Base-by-base conservation (phyloP, 2,797 vertebrate species). In the Mormyrus proboscirostris region DNA sequence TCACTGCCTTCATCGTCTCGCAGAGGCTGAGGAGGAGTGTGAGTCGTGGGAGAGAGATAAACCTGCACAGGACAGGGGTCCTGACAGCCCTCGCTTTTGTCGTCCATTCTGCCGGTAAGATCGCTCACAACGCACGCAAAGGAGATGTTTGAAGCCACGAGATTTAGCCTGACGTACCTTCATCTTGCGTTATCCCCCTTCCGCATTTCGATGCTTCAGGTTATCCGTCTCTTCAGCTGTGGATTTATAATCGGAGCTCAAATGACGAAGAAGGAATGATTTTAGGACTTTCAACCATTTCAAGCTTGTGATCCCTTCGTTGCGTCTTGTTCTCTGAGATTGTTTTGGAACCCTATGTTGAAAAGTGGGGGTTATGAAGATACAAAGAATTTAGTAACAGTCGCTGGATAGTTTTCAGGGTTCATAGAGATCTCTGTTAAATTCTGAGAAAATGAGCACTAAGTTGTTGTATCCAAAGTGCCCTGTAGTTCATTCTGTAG, bases 61-160 rank as follows among this genome's bases (percentile, higher is more conserved):
- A 88, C 4, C 7, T n/a, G 8, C 59, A 47, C 89, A 88, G 53
- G 89, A 91, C 82, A 82, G 62, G 91, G 90, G 90, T 89, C 49
- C 22, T 91, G 44, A 51, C 91, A 47, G 62, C 87, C 49, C 88
- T 93, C 90, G 79, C 51, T 73, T 29, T 89, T 88, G 14, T 76
- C 79, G 5, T 92, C 82, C 88, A 88, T n/a, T 49, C 55, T 69
- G 49, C 92, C 90, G 92, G 92, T 93, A 89, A 91, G 90, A 89
- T n/a, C 16, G 62, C 83, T 51, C 44, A 9, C n/a, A 16, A 29
- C 1, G 10, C n/a, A 29, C 0, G n/a, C 19, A 10, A 29, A 51
- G 38, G 44, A 83, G 44, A 12, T 14, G 22, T 25, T 49, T 25
- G 29, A 25, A 10, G 44, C 47, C 83, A 47, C 79, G 7, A 10